A percentile compares a stretch with the other conserved stretches of the same genome.
Evolutionary conservation across 2,888 invertebrate genomes (phyloP).

Genomic region (Latheticus oryzae): DNA sequence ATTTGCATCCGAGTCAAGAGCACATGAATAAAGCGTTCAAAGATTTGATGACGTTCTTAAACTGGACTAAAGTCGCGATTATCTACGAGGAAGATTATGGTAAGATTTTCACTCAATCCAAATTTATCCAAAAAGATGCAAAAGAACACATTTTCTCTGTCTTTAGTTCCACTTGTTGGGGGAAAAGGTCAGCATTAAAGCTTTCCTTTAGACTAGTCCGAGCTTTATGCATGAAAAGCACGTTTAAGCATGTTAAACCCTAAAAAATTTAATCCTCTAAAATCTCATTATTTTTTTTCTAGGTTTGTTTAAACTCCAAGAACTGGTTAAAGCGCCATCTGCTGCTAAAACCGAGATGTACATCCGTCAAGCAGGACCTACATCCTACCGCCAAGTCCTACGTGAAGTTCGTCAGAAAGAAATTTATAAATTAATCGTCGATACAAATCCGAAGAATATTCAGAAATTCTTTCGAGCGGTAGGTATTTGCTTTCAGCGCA

Average conservation of each 20-base stretch:
- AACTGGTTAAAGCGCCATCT: slow-evolving; percentile 80
- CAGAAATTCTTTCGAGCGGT: slow-evolving; percentile 88
- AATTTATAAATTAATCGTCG: slow-evolving; percentile 88
- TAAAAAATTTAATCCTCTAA: too few relatives aligned
- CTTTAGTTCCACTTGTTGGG: slow-evolving; percentile 61
- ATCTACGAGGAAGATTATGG: slow-evolving; percentile 94
- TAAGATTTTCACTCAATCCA: too few relatives aligned
- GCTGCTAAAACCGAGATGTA: slow-evolving; percentile 78
- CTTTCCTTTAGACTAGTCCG: slow-evolving; percentile 45
- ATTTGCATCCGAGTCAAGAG: slow-evolving; percentile 87
- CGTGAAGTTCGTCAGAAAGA: slow-evolving; percentile 88
- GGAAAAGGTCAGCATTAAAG: slow-evolving; percentile 60
- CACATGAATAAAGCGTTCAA: slow-evolving; percentile 85
- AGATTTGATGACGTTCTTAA: slow-evolving; percentile 87
- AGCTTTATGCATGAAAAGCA: too few relatives aligned
- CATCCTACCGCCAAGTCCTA: slow-evolving; percentile 79
- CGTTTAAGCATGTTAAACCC: too few relatives aligned
- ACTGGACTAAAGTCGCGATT: slow-evolving; percentile 94
- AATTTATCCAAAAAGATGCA: slow-evolving; percentile 1
- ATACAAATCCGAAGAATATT: slow-evolving; percentile 85
- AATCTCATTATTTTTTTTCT: too few relatives aligned
- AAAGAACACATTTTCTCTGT: slow-evolving; percentile 41
- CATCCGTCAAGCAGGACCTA: slow-evolving; percentile 79
- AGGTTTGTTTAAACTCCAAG: slow-evolving; percentile 88
- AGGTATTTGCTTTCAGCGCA: slow-evolving; percentile 63